Evolutionary conservation across 2,888 invertebrate genomes (phyloP), one percentile per base, ranked within the genome.

Genomic region (Epistrophella euchroma): DNA sequence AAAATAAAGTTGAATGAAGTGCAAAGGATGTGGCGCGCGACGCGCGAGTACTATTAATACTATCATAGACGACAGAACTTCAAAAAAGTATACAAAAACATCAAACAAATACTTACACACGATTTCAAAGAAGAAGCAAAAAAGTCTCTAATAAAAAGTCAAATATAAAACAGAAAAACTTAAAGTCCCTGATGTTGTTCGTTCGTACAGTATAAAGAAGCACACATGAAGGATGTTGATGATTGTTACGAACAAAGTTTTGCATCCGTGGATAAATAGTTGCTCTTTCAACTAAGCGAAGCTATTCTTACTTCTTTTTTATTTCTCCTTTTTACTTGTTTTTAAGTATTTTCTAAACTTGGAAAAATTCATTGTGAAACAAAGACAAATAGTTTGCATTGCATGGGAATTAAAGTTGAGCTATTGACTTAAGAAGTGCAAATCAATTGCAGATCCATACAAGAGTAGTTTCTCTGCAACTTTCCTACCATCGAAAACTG

Each of bases 221-320:
- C 80, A 76, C 80, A 76, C 82, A 82, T 72, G 66, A 76, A 66
- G 52, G 37, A 72, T 72, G 76, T 66, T 58, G 72, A 76, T 75
- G 70, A 25, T 17, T 52, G 25, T n/a, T 11, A 70, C 40, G n/a
- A 81, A 55, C 35, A 43, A 75, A 70, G 74, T 60, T 71, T 71
- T 71, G 81, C 71, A 71, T 75, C 43, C 56, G 56, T 64, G 50
- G 71, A 81, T 81, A 76, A 76, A 75, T 64, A 47, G 60, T 60
- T 60, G 40, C 37, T 60, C 22, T 60, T 40, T 10, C 40, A 60
- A 40, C 60, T 37, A 22, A 60, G 40, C 9, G 19, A 19, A 56
- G 19, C 35, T 17, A 19, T 56, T 17, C 17, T 35, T 56, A 15
- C 7, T 6, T 0, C 6, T 22, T 15, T 22, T 17, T 62, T 15